A percentile compares a stretch with the other conserved stretches of the same genome.
Evolutionary conservation across 2,113 vertebrate genomes (phyloP).

Genomic region (Scolopax mira): DNA sequence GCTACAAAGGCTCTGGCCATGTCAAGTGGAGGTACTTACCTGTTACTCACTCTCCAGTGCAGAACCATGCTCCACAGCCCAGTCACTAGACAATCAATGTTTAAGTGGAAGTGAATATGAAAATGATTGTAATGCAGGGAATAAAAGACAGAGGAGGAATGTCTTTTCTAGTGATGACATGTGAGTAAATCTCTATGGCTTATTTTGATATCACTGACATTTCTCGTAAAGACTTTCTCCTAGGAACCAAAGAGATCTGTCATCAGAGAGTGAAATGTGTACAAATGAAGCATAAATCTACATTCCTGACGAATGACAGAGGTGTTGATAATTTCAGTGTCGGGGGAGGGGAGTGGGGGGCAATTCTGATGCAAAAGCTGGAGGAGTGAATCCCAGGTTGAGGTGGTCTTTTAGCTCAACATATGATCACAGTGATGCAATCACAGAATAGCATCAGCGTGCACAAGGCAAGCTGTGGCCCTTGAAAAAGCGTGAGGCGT

Average conservation of each 20-base stretch:
- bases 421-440: background rate
- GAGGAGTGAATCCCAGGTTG: background rate
- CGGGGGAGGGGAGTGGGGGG: no score
- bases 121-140: background rate
- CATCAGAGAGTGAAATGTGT: conserved; percentile 20
- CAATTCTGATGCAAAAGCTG: conserved; percentile 3
- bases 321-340: background rate
- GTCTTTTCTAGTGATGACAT: background rate
- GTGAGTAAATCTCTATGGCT: conserved; percentile 28
- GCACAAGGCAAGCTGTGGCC: background rate
- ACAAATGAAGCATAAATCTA: conserved; percentile 7
- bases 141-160: conserved; percentile 36
- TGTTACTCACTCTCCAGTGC: background rate
- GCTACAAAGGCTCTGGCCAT: background rate
- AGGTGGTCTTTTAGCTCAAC: background rate
- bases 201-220: conserved; percentile 60
- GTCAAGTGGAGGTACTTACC: background rate
- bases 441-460: rapidly evolving
- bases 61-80: background rate
- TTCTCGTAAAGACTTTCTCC: conserved; percentile 31
- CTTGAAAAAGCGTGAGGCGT: rapidly evolving
- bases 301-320: background rate
- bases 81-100: background rate
- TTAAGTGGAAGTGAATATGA: background rate
- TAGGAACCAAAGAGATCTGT: conserved; percentile 21